Evolutionary conservation across 1,140 invertebrate genomes (phyloP).

Genomic region (Dinoponera quadriceps): DNA sequence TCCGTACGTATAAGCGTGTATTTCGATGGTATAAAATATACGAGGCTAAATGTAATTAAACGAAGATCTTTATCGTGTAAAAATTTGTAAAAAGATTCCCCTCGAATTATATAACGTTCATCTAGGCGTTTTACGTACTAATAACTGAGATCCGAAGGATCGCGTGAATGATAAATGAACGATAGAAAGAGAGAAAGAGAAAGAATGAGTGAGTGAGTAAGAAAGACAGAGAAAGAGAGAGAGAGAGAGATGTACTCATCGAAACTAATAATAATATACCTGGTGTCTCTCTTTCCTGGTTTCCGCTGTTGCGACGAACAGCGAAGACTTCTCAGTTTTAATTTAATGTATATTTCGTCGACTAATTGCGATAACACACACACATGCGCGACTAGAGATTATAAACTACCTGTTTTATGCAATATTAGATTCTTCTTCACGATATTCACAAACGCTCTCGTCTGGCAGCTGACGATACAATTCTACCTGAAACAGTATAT

Average conservation of each 20-base stretch:
- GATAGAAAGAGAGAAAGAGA: constrained; percentile 5
- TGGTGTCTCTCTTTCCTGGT: constrained; percentile 42
- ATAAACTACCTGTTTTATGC: constrained; percentile 53
- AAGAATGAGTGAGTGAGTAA: neutral
- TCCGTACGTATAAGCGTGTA: constrained; percentile 36
- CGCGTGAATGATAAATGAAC: constrained; percentile 14
- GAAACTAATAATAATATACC: constrained; percentile 47
- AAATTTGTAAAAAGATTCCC: constrained; percentile 68
- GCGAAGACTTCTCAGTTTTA: constrained; percentile 60
- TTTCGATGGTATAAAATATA: constrained; percentile 52
- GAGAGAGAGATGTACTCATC: constrained; percentile 27
- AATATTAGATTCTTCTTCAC: constrained; percentile 60
- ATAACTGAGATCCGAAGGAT: constrained; percentile 31
- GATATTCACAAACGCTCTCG: constrained; percentile 57
- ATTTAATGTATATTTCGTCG: constrained; percentile 43
- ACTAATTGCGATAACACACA: constrained; percentile 37
- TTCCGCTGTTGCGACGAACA: neutral
- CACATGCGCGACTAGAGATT: constrained; percentile 42
- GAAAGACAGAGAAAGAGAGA: constrained; percentile 11
- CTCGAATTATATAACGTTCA: constrained; percentile 60
- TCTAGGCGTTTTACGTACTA: constrained; percentile 55
- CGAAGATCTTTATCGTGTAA: constrained; percentile 63
- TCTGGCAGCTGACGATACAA: constrained; percentile 63
- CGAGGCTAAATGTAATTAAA: constrained; percentile 65
- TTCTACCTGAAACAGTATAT: constrained; percentile 57